Conservation (phyloP, 2,888 invertebrate genomes). For the Papilio demoleus region DNA sequence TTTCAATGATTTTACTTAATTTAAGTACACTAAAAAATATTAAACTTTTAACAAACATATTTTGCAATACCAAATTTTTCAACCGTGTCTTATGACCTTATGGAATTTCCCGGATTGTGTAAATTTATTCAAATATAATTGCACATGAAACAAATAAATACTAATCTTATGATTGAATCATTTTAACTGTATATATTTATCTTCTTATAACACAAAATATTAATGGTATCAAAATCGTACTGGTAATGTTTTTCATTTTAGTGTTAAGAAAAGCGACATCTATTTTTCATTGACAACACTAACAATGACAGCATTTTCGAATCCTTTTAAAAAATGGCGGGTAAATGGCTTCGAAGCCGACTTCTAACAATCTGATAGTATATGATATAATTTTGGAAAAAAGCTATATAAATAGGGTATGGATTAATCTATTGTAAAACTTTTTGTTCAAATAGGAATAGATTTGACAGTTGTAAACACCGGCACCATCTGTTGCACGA, state of each 20-base stretch:
- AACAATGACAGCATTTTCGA: background rate
- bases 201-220: background rate
- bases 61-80: slow-evolving; percentile 1
- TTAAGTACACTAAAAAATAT: too few species aligned
- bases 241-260: background rate
- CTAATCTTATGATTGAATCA: background rate
- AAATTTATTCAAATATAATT: slow-evolving; percentile 1
- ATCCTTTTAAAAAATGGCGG: too few species aligned
- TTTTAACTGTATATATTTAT: background rate
- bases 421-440: too few species aligned
- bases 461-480: too few species aligned
- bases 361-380: too few species aligned
- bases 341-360: too few species aligned
- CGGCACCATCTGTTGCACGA: too few species aligned
- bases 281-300: background rate
- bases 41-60: too few species aligned
- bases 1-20: background rate
- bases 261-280: background rate
- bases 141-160: background rate
- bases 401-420: too few species aligned
- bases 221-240: background rate
- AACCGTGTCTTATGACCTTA: slow-evolving; percentile 10
- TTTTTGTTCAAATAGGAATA: too few species aligned
- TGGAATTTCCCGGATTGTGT: slow-evolving; percentile 2
- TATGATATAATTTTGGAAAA: too few species aligned